Evolutionary conservation across 2,797 vertebrate species (phyloP).

Genomic region (Clarias laeviceps): DNA sequence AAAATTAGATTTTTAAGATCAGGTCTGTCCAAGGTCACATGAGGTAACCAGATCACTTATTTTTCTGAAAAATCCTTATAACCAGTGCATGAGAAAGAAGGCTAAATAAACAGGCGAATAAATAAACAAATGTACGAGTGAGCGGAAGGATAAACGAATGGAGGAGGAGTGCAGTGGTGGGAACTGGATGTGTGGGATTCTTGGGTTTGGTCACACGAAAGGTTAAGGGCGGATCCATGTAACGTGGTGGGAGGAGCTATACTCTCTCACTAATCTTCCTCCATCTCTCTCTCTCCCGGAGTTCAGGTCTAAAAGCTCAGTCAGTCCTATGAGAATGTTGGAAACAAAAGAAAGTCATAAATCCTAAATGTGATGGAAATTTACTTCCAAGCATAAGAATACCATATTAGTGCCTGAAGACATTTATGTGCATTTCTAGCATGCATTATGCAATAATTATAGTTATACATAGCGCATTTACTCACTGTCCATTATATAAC

Average conservation of each 20-base stretch:
- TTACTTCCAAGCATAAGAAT: neutral
- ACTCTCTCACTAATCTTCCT: constrained; percentile 9
- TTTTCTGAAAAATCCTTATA: constrained; percentile 43
- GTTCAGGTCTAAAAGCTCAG: constrained; percentile 43
- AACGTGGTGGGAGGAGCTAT: constrained; percentile 64
- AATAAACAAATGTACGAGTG: constrained; percentile 71
- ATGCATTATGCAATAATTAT: neutral
- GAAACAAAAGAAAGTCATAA: constrained; percentile 41
- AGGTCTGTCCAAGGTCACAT: constrained; percentile 31
- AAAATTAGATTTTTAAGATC: constrained; percentile 27
- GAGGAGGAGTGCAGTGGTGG: constrained; percentile 67
- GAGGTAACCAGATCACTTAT: constrained; percentile 55
- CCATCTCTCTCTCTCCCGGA: constrained; percentile 32
- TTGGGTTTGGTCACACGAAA: constrained; percentile 64
- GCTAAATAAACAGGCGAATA: constrained; percentile 66
- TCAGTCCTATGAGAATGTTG: constrained; percentile 45
- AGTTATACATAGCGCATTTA: neutral
- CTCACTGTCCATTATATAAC: neutral
- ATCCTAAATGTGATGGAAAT: constrained; percentile 7
- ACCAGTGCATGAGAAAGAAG: constrained; percentile 67
- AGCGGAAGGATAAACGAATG: constrained; percentile 71
- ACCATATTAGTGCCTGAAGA: neutral
- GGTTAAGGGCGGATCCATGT: constrained; percentile 51
- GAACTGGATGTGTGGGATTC: constrained; percentile 72
- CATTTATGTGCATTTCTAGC: neutral